These are phyloP conservation scores for Oophaga pumilio DNA, from an alignment of 2,113 vertebrate species.

Conservation along the genomic window DNA sequence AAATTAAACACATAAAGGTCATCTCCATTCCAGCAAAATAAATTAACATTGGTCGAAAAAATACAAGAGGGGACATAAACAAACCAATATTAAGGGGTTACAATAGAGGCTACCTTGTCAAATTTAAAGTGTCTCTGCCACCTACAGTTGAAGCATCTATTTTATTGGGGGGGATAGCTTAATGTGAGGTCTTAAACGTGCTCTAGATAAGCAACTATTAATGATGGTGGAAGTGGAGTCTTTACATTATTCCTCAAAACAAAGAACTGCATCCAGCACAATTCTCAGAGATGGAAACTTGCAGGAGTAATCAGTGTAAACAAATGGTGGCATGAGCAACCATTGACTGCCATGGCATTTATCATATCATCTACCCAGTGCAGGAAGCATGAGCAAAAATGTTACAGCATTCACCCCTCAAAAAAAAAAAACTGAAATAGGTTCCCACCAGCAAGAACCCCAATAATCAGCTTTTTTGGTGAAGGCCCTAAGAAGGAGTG, in stretches of 20 bases:
- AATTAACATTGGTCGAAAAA: slow-evolving; percentile 35
- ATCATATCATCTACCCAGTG: not conserved
- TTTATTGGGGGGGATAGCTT: not conserved
- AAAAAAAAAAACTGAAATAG: not conserved
- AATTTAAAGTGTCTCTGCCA: slow-evolving; percentile 1
- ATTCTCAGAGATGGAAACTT: not conserved
- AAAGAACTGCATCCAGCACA: slow-evolving; percentile 3
- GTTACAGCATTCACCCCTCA: not conserved
- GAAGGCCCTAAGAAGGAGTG: not conserved
- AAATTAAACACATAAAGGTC: slow-evolving; percentile 20
- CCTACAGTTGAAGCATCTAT: not conserved
- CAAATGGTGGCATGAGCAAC: not conserved
- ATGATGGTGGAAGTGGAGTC: not conserved
- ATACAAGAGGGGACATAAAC: not conserved
- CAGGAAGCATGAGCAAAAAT: not conserved
- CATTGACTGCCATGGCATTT: not conserved
- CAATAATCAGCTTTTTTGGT: not conserved
- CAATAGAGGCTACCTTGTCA: not conserved
- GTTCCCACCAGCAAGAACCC: not conserved
- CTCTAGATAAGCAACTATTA: not conserved
- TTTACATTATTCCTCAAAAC: not conserved
- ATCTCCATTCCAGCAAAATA: slow-evolving; percentile 27
- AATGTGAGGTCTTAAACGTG: not conserved
- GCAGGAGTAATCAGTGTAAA: not conserved
- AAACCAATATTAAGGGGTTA: not conserved